These are phyloP conservation scores for Coenonympha arcania DNA, from an alignment of 2,888 invertebrate genomes.

Conservation along the genomic window DNA sequence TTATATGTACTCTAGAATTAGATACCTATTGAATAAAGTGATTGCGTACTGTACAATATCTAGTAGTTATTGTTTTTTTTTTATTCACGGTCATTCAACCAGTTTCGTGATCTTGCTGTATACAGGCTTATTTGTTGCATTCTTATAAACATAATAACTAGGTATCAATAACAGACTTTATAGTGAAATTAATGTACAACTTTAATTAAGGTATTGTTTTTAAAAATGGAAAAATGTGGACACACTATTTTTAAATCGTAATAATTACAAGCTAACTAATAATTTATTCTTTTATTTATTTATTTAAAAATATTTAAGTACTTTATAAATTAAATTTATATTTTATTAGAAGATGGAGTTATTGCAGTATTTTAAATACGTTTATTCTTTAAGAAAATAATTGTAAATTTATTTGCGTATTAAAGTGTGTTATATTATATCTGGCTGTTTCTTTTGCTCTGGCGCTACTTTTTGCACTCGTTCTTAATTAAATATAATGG, in stretches of 20 bases:
- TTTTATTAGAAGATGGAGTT: too few species aligned
- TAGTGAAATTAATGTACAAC: too few species aligned
- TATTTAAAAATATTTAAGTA: too few species aligned
- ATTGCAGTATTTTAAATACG: too few species aligned
- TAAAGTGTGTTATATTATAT: too few species aligned
- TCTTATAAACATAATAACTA: background rate
- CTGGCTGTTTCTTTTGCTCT: too few species aligned
- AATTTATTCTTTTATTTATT: too few species aligned
- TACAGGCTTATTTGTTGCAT: conserved; percentile 34
- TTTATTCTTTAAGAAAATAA: too few species aligned
- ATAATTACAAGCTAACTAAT: background rate
- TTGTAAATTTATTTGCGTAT: too few species aligned
- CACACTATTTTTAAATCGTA: background rate
- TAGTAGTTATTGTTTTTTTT: conserved; percentile 21
- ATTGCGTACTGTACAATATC: conserved; percentile 23
- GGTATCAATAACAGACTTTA: background rate
- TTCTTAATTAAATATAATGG: too few species aligned
- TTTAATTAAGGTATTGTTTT: background rate
- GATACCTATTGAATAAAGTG: conserved; percentile 9
- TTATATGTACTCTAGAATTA: conserved; percentile 16
- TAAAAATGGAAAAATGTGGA: background rate
- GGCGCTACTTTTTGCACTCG: too few species aligned
- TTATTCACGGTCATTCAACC: conserved; percentile 49
- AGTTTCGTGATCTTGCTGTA: conserved; percentile 40
- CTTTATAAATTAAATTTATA: too few species aligned